Base-by-base conservation (phyloP, 2,888 invertebrate species). In the Masnerella sp. region DNA sequence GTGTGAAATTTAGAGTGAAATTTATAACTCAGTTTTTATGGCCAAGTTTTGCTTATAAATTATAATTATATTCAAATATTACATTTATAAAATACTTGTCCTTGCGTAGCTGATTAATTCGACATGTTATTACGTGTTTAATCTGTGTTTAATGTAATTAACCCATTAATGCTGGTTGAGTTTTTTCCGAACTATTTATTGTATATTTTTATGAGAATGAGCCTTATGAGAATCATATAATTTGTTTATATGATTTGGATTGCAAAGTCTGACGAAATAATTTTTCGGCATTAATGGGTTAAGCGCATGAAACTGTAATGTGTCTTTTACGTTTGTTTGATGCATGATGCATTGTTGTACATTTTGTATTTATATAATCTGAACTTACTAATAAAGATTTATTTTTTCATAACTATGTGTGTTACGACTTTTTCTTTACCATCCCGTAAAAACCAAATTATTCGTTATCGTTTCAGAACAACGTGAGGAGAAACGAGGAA, bases 401-500 rank as follows among this genome's bases (percentile, higher is more conserved):
- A 56, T 56, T 56, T 56, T 56, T 42, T 28, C 54, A 58, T 36
- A 36, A 38, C 70, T 43, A 17, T 2, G 9, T 30, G 32, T 18
- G 36, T 49, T 62, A 7, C n/a, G 9, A 47, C 25, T 30, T 51
- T 62, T 30, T 43, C 36, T 58, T 62, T 42, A 71, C 62, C 45
- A 15, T 74, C 76, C 79, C 49, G 59, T 54, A 54, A 68, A 67
- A 7, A 1, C 38, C 15, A 14, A 15, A 38, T 5, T 11, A 5
- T 4, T 15, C 15, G 7, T 38, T 38, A 14, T 83, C 72, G 77
- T 86, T 84, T 30, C 84, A 87, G 87, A 86, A 77, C 82, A 80
- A 76, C 82, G 81, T 78, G 83, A 83, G 56, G 85, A 84, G 54
- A 82, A 80, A 77, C 83, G 81, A 80, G 79, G 80, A 78, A 82